Base-by-base conservation (phyloP, 2,113 vertebrate genomes). In the Syngnathoides biaculeatus region DNA sequence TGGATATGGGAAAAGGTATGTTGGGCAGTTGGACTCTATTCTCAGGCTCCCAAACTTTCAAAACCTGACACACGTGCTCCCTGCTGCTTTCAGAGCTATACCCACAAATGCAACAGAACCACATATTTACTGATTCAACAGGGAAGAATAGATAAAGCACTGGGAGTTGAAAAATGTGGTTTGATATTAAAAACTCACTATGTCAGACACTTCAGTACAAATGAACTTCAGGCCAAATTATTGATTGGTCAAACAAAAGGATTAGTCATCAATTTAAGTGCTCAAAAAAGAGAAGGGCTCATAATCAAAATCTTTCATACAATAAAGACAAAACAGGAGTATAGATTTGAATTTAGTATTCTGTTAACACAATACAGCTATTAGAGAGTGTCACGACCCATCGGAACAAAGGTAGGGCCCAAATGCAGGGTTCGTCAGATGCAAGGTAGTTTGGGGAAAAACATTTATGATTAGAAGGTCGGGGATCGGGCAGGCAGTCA, bases 161-260 rank as follows among this genome's bases (percentile, higher is more conserved):
- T 38, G 8, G 69, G 69, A 84, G 74, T 86, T 66, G 62, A 64
- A 77, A 71, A 71, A 69, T 81, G 65, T 58, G 56, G 48, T 57
- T 70, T 74, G 47, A 22, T 64, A 79, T 75, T 84, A 50, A 80
- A 77, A 57, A 53, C 58, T 59, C 47, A 4, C 64, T 11, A 2
- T 65, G 65, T 76, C 61, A 43, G 69, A 73, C 66, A 64, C 64
- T 40, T 20, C 64, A 58, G n/a, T 55, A 62, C 38, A 47, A 64
- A 66, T 19, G 52, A 42, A 35, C 9, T 68, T 22, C 68, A 74
- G 47, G 69, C 66, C 19, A 64, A 57, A 43, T 24, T 35, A 72
- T 75, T 30, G 71, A 77, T 24, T 67, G 81, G 72, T 84, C 79
- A 83, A 80, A 79, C 75, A 65, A 74, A 79, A 80, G 63, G 67